Conservation (phyloP, 2,888 invertebrate genomes). For the Cyrtodaria siliqua region DNA sequence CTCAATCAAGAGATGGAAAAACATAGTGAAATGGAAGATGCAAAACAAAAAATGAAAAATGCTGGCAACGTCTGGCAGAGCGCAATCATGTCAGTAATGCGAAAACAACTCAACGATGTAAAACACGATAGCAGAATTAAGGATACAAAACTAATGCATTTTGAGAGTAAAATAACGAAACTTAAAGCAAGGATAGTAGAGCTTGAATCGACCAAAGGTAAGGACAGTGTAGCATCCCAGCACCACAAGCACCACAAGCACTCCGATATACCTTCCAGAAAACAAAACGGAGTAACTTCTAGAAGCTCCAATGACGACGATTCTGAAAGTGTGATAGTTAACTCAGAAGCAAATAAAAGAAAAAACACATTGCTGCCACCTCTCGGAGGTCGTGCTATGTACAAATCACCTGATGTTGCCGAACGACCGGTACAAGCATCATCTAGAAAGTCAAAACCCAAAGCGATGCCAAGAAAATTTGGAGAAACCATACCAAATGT, state of each 20-base stretch:
- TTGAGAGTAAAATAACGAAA: slow-evolving; percentile 68
- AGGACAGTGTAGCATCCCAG: background rate
- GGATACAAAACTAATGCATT: slow-evolving; percentile 67
- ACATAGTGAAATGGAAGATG: slow-evolving; percentile 8
- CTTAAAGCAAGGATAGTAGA: slow-evolving; percentile 63
- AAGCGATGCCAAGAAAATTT: background rate
- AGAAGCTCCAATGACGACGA: slow-evolving; percentile 7
- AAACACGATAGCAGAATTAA: slow-evolving; percentile 71
- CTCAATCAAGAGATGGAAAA: slow-evolving; percentile 55
- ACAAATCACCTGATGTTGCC: slow-evolving; percentile 10
- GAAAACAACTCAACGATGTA: slow-evolving; percentile 74
- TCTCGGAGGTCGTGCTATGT: slow-evolving; percentile 41
- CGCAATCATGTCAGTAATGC: slow-evolving; percentile 76
- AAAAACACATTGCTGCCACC: slow-evolving; percentile 52
- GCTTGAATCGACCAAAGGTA: slow-evolving; percentile 49
- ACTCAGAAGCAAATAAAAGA: slow-evolving; percentile 4
- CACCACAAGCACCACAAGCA: slow-evolving; percentile 16
- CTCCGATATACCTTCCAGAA: slow-evolving; percentile 4
- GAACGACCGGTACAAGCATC: slow-evolving; percentile 2
- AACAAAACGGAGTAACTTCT: background rate
- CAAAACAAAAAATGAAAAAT: slow-evolving; percentile 49
- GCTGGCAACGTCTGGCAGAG: slow-evolving; percentile 74
- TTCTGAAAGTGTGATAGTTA: background rate
- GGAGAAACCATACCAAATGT: slow-evolving; percentile 12
- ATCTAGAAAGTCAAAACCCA: slow-evolving; percentile 22